phyloP scores from a whole-genome alignment of 2,797 vertebrate genomes.

The Silurus aristotelis region DNA sequence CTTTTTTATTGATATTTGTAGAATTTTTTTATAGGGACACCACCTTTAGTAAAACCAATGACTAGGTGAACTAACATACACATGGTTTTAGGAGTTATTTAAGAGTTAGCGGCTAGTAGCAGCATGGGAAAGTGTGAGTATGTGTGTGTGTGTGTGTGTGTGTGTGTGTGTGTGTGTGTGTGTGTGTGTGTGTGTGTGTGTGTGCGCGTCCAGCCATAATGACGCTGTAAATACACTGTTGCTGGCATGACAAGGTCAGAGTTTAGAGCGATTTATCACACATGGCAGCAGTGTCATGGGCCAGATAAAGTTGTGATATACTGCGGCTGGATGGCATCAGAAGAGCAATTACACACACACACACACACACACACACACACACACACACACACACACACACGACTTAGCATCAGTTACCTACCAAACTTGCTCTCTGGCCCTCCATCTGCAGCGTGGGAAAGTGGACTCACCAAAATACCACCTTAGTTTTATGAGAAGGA shows the following conservation, averaged over 20 bases:
- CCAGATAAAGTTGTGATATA: slow-evolving; percentile 65
- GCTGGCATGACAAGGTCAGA: slow-evolving; percentile 22
- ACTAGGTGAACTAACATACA: background rate
- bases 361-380: slow-evolving; percentile 12
- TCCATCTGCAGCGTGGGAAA: slow-evolving; percentile 69
- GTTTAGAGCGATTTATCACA: slow-evolving; percentile 66
- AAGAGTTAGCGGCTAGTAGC: background rate
- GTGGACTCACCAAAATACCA: slow-evolving; percentile 53
- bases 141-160: slow-evolving; percentile 2
- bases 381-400: background rate
- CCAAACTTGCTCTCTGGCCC: slow-evolving; percentile 41
- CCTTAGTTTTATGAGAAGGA: slow-evolving; percentile 56
- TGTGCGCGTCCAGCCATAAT: slow-evolving; percentile 15
- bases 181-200: slow-evolving; percentile 25
- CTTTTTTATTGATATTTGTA: background rate
- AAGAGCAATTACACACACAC: slow-evolving; percentile 63
- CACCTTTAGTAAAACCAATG: background rate
- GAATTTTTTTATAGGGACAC: background rate
- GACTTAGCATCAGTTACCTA: slow-evolving; percentile 43
- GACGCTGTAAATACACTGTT: slow-evolving; percentile 19
- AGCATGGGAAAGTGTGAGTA: slow-evolving; percentile 12
- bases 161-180: slow-evolving; percentile 19
- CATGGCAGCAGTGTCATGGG: slow-evolving; percentile 58
- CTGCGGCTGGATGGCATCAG: slow-evolving; percentile 48
- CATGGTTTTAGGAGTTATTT: background rate